A percentile compares a stretch with the other conserved stretches of the same genome.
Conservation (phyloP, 2,888 invertebrate species). For the Phyllotreta striolata region DNA sequence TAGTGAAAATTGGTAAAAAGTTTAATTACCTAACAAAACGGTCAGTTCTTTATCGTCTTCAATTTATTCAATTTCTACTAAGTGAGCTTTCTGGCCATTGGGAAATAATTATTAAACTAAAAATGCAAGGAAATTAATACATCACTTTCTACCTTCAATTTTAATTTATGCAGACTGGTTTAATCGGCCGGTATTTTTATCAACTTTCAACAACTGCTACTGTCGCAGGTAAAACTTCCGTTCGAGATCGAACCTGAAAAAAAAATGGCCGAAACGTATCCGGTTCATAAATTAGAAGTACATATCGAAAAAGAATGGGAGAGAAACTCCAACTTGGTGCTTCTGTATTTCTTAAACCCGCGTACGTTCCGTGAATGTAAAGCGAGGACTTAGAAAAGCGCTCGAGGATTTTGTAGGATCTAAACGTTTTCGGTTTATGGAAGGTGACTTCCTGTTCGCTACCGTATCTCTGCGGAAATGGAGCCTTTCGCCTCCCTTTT, state of each 20-base stretch:
- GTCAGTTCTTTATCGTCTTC: too few species aligned
- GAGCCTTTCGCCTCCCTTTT: constrained; percentile 44
- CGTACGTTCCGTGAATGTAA: constrained; percentile 58
- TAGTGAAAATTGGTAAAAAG: too few species aligned
- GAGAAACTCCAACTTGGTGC: constrained; percentile 25
- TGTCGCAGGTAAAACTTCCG: too few species aligned
- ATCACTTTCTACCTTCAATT: too few species aligned
- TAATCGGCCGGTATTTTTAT: too few species aligned
- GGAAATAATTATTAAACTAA: too few species aligned
- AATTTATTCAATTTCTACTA: too few species aligned
- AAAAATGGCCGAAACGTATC: constrained; percentile 26
- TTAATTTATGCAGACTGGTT: too few species aligned
- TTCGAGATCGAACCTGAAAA: background rate
- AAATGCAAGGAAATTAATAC: too few species aligned
- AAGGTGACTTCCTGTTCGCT: constrained; percentile 56
- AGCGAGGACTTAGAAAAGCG: constrained; percentile 57
- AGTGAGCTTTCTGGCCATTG: too few species aligned
- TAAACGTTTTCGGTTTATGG: constrained; percentile 58
- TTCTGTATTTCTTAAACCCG: constrained; percentile 44
- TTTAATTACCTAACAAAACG: too few species aligned
- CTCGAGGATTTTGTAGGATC: constrained; percentile 58
- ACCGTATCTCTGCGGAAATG: constrained; percentile 52
- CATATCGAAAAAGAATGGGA: constrained; percentile 20
- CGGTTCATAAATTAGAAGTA: constrained; percentile 31
- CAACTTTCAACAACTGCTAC: too few species aligned